Evolutionary conservation across 2,797 vertebrate species (phyloP).

Genomic region (Mycteria americana): DNA sequence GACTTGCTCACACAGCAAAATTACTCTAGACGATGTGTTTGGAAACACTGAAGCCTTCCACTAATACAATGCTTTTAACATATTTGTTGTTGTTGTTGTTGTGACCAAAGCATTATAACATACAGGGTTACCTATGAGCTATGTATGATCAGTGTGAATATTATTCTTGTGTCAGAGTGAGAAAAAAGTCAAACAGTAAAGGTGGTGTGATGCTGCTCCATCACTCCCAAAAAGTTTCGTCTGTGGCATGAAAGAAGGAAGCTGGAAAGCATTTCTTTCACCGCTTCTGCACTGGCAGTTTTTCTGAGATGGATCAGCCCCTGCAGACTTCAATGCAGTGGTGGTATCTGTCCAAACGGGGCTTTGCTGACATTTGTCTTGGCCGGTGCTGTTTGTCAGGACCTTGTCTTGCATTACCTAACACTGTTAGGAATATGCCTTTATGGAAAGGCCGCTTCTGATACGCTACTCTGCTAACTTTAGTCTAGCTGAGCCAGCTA

Average conservation of each 20-base stretch:
- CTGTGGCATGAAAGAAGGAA: neutral
- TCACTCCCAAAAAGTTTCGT: neutral
- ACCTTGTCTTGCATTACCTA: neutral
- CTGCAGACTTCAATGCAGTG: neutral
- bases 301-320: neutral
- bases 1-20: neutral
- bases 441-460: neutral
- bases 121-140: rapidly evolving
- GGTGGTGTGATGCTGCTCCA: neutral
- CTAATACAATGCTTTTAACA: rapidly evolving
- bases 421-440: neutral
- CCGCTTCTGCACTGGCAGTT: rapidly evolving
- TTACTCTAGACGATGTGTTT: neutral
- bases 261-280: neutral
- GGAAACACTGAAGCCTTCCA: neutral
- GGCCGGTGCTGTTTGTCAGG: neutral
- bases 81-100: neutral
- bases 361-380: neutral
- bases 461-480: neutral
- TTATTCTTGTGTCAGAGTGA: neutral
- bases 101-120: neutral
- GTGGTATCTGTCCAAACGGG: neutral
- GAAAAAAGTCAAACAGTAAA: neutral
- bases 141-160: neutral
- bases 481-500: neutral